phyloP scores from a whole-genome alignment of 2,888 invertebrate genomes.

The Tillus elongatus region DNA sequence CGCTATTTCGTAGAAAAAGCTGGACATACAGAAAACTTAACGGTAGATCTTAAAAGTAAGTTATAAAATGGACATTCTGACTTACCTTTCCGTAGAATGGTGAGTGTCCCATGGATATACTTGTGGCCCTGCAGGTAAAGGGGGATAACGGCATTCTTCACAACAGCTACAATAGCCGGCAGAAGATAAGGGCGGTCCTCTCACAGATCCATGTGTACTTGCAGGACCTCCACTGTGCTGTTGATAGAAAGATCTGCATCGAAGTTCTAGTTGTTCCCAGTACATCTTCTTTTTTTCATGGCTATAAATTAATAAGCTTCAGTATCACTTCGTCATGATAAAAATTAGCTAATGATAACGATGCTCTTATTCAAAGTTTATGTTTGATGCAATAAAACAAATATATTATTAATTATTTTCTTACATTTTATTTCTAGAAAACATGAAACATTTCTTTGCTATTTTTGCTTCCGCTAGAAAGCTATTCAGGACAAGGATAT shows the following conservation, averaged over 20 bases:
- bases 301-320: slow-evolving; percentile 42
- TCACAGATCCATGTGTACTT: slow-evolving; percentile 38
- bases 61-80: slow-evolving; percentile 4
- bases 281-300: slow-evolving; percentile 93
- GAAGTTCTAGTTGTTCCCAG: slow-evolving; percentile 82
- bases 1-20: too few relatives aligned
- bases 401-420: not conserved
- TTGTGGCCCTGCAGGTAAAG: slow-evolving; percentile 46
- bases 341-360: too few relatives aligned
- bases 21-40: not conserved
- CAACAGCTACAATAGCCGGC: slow-evolving; percentile 55
- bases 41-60: slow-evolving; percentile 1
- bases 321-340: slow-evolving; percentile 8
- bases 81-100: slow-evolving; percentile 38
- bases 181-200: slow-evolving; percentile 42
- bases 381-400: not conserved
- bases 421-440: too few relatives aligned
- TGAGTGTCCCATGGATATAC: slow-evolving; percentile 51
- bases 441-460: too few relatives aligned
- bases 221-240: slow-evolving; percentile 41
- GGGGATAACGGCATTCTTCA: slow-evolving; percentile 58
- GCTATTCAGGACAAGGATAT: too few relatives aligned
- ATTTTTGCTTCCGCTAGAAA: too few relatives aligned
- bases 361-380: not conserved
- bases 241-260: slow-evolving; percentile 71